Evolutionary conservation across 2,113 vertebrate species (phyloP).

Genomic region (Miniopterus natalensis): DNA sequence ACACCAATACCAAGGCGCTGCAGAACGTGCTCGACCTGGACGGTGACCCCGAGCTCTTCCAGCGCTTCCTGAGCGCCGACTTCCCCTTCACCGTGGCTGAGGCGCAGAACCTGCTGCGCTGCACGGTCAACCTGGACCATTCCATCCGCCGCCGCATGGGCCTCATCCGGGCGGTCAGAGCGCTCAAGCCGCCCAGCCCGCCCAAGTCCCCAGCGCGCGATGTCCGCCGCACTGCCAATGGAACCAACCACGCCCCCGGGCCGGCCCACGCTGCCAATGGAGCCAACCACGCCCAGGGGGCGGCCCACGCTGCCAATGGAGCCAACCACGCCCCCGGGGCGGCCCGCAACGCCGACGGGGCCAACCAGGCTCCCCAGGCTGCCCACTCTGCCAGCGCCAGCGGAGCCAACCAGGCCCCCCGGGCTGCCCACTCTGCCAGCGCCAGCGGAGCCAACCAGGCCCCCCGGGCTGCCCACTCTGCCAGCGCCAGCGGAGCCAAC

Average conservation of each 20-base stretch:
- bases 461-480: too few relatives aligned
- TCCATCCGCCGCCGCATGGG: slow-evolving; percentile 92
- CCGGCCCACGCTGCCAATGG: background rate
- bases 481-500: too few relatives aligned
- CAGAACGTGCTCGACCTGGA: slow-evolving; percentile 92
- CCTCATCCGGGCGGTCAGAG: slow-evolving; percentile 85
- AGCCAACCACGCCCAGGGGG: background rate
- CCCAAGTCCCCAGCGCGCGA: slow-evolving; percentile 46
- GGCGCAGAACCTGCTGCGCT: slow-evolving; percentile 84
- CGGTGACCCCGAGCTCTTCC: slow-evolving; percentile 94
- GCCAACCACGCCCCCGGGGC: background rate
- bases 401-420: too few relatives aligned
- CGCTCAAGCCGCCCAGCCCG: slow-evolving; percentile 81
- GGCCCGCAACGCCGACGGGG: too few relatives aligned
- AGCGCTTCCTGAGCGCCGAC: slow-evolving; percentile 89
- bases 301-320: background rate
- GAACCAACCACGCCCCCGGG: background rate
- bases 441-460: too few relatives aligned
- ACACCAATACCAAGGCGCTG: slow-evolving; percentile 87
- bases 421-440: background rate
- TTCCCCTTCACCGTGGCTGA: slow-evolving; percentile 90
- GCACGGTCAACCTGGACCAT: slow-evolving; percentile 93
- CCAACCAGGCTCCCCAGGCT: background rate
- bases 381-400: background rate
- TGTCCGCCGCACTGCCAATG: accelerated